Conservation (phyloP, 2,888 invertebrate genomes). For the Agriopis leucophaearia region DNA sequence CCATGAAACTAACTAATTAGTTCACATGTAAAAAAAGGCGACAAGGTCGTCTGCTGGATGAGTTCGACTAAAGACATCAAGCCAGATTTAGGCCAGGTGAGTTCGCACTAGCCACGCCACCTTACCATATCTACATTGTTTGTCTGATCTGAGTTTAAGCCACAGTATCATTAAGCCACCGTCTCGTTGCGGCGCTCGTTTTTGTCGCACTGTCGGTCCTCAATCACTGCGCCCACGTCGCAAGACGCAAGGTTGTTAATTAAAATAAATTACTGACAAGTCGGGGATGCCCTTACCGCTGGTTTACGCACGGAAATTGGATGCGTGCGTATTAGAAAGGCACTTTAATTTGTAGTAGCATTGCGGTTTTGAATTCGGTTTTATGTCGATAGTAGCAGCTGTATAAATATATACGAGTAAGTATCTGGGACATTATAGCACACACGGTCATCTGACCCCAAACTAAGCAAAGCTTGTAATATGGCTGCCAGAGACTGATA, state of each 20-base stretch:
- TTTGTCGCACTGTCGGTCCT: constrained; percentile 46
- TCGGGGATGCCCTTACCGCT: constrained; percentile 20
- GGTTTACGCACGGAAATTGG: constrained; percentile 28
- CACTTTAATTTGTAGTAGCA: not conserved
- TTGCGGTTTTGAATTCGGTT: not conserved
- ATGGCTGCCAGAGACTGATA: no score
- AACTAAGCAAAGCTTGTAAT: no score
- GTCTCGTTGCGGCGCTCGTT: constrained; percentile 38
- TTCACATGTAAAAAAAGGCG: no score
- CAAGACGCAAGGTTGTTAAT: constrained; percentile 49
- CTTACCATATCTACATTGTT: no score
- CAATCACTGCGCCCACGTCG: constrained; percentile 53
- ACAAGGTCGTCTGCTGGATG: no score
- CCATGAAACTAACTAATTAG: not conserved
- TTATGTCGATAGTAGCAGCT: no score
- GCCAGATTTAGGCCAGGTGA: no score
- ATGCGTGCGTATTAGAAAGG: constrained; percentile 4
- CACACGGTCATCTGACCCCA: no score
- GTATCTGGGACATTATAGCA: no score
- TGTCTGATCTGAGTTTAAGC: not conserved
- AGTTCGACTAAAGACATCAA: no score
- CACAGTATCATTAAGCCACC: constrained; percentile 40
- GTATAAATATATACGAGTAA: no score
- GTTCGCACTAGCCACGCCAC: no score
- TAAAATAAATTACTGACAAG: constrained; percentile 56